These are phyloP conservation scores for Cirrhinus molitorella DNA, from an alignment of 2,797 vertebrate genomes.

Conservation along the genomic window DNA sequence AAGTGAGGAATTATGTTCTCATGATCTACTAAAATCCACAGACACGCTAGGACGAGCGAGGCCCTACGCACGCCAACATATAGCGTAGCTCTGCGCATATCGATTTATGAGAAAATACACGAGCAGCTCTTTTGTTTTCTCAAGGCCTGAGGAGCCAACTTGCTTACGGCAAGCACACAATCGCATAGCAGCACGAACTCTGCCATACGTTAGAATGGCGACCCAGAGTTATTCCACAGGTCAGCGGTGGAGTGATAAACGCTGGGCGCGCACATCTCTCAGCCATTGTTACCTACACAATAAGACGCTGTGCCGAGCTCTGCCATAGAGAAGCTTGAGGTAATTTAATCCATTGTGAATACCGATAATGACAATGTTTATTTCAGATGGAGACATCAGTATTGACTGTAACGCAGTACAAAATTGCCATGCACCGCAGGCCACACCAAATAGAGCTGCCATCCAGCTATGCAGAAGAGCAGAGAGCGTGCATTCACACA, in stretches of 20 bases:
- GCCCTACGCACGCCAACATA: not conserved
- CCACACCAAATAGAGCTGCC: slow-evolving; percentile 49
- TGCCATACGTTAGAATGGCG: slow-evolving; percentile 51
- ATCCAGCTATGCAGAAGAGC: slow-evolving; percentile 41
- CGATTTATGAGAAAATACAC: slow-evolving; percentile 3
- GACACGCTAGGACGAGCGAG: slow-evolving; percentile 18
- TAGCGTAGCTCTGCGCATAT: not conserved
- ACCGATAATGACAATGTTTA: slow-evolving; percentile 62
- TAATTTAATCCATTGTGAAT: slow-evolving; percentile 62
- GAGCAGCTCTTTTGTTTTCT: slow-evolving; percentile 17
- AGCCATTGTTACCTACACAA: slow-evolving; percentile 59
- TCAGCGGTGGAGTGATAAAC: slow-evolving; percentile 51
- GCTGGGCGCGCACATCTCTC: slow-evolving; percentile 44
- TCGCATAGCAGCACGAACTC: slow-evolving; percentile 6
- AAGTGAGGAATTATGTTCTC: slow-evolving; percentile 23
- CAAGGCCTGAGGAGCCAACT: slow-evolving; percentile 16
- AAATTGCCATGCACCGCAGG: slow-evolving; percentile 58
- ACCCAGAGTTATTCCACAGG: slow-evolving; percentile 49
- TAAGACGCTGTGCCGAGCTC: slow-evolving; percentile 46
- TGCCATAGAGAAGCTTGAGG: slow-evolving; percentile 53
- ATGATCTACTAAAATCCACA: slow-evolving; percentile 11
- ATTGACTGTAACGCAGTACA: slow-evolving; percentile 51
- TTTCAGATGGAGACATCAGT: slow-evolving; percentile 54
- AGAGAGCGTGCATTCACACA: slow-evolving; percentile 10
- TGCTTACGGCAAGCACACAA: slow-evolving; percentile 30